Evolutionary conservation across 2,113 vertebrate species (phyloP).

Genomic region (Microtus montanus): DNA sequence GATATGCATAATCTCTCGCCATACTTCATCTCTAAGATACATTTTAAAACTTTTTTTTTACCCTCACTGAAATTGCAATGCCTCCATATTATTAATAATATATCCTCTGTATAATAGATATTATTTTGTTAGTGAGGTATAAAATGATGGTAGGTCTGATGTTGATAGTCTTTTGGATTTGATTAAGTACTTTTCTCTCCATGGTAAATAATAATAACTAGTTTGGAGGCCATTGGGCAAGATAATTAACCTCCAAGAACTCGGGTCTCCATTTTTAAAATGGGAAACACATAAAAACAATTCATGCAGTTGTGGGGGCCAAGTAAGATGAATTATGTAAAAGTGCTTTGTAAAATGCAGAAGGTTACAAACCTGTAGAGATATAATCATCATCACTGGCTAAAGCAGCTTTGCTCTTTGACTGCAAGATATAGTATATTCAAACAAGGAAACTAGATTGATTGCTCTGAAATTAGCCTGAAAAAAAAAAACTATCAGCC

Average conservation of each 20-base stretch:
- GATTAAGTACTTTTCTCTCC: conserved; percentile 35
- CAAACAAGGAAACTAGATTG: conserved; percentile 31
- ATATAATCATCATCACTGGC: conserved; percentile 12
- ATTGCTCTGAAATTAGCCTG: conserved; percentile 18
- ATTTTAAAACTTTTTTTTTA: conserved; percentile 9
- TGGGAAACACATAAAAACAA: conserved; percentile 31
- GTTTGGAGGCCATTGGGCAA: not conserved
- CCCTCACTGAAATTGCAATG: not conserved
- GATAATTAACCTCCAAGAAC: conserved; percentile 53
- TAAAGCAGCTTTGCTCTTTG: conserved; percentile 39
- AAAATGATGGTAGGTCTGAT: conserved; percentile 10
- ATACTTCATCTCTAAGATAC: not conserved
- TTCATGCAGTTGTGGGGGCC: conserved; percentile 18
- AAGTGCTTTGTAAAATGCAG: conserved; percentile 53
- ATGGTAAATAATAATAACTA: conserved; percentile 16
- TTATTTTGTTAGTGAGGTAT: conserved; percentile 33
- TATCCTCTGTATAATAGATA: not conserved
- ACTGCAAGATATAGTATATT: not conserved
- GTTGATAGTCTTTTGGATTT: conserved; percentile 51
- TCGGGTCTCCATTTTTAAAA: conserved; percentile 44
- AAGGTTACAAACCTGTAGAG: conserved; percentile 37
- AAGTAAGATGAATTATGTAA: conserved; percentile 62
- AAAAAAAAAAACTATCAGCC: not conserved
- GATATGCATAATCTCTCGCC: not conserved
- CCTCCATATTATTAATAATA: not conserved